phyloP scores from a whole-genome alignment of 2,113 vertebrate genomes.

The cattle (Bos taurus) region DNA sequence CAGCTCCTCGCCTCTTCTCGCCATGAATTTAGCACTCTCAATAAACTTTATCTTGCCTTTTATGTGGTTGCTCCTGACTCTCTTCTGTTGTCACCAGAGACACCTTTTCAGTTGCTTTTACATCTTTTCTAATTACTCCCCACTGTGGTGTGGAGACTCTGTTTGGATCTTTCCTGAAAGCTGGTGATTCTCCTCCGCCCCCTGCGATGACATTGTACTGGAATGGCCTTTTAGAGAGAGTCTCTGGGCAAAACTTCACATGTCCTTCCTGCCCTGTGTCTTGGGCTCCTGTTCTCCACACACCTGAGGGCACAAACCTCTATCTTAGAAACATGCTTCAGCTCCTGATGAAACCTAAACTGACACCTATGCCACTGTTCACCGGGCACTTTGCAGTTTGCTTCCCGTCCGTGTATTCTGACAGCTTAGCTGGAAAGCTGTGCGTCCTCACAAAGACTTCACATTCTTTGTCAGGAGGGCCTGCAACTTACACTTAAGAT shows the following conservation, averaged over 20 bases:
- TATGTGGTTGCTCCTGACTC: background rate
- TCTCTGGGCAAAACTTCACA: background rate
- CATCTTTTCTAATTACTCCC: background rate
- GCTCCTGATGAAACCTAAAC: background rate
- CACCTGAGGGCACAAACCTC: background rate
- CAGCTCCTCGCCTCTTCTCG: background rate
- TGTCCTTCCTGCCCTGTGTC: background rate
- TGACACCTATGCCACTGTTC: fast-evolving
- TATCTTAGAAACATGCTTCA: background rate
- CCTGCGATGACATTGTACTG: background rate
- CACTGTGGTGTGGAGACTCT: background rate
- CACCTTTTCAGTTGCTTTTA: background rate
- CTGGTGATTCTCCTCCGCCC: background rate
- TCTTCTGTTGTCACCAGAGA: background rate
- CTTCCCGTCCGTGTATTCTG: background rate
- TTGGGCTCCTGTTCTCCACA: background rate
- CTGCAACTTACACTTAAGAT: background rate
- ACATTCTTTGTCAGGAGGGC: background rate
- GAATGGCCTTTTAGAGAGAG: background rate
- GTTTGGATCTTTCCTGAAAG: background rate
- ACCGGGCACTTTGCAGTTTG: fast-evolving
- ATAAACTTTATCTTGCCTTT: slow-evolving; percentile 38
- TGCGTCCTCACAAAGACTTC: background rate
- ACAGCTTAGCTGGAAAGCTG: fast-evolving
- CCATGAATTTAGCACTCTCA: background rate